Base-by-base conservation (phyloP, 2,888 invertebrate genomes). In the Nomada ruficornis region DNA sequence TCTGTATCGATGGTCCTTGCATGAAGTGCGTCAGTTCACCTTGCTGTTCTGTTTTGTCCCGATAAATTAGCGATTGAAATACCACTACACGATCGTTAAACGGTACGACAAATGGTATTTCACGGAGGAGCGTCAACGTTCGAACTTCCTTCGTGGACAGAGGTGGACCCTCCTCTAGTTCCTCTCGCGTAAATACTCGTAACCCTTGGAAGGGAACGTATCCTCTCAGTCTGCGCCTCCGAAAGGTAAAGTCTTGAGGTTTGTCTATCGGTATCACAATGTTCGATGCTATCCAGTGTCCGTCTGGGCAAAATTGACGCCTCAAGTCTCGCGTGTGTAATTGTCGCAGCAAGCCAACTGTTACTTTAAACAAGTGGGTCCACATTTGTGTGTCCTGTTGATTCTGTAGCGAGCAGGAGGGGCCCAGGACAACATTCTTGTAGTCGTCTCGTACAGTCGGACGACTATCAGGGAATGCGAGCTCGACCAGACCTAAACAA, bases 71-170 rank as follows among this genome's bases (percentile, higher is more conserved):
- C 55, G 97, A 96, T 92, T 98, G 97, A 81, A 98, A 95, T 78
- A 98, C 97, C 83, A 97, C 95, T 7, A 99, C 98, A 82, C 99
- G 95, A 79, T 98, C 97, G 87, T 97, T 96, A 93, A 99, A 99
- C 15, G 98, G 96, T 64, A 99, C 97, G 18, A 98, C 96, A 94
- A 99, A 99, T 0, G 99, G 99, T 82, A 99, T 96, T 94, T 99
- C 98, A 77, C 97, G 96, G 23, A 99, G 94, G 80, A 99, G 96
- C 0, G 98, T 98, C 62, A 98, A 95, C 1, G 98, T 97, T 75
- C 98, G 95, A 54, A 98, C 95, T 94, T 99, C 98, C 84, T 97
- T 97, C 9, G 97, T 97, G 0, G 98, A 97, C 84, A 98, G 94
- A 0, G 98, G 98, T 1, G 98, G 98, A 0, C 97, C 96, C 83